Evolutionary conservation across 2,797 vertebrate species (phyloP).

Genomic region (Pachyuromys duprasi): DNA sequence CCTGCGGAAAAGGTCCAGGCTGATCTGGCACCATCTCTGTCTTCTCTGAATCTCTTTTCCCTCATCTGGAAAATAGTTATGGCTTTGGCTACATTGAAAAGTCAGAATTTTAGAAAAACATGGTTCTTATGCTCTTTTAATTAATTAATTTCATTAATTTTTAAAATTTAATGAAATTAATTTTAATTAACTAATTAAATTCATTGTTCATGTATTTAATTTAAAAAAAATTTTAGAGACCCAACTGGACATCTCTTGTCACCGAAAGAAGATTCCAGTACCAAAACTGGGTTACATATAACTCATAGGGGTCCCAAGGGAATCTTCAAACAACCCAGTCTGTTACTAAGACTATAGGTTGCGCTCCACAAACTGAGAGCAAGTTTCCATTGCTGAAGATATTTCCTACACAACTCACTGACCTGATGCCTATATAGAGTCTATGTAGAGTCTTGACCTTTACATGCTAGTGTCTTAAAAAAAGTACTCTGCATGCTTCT

Average conservation of each 20-base stretch:
- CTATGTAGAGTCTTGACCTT: neutral
- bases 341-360: neutral
- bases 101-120: neutral
- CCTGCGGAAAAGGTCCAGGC: neutral
- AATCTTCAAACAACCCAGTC: neutral
- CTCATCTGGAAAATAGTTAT: neutral
- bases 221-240: neutral
- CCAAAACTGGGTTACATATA: neutral
- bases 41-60: neutral
- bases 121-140: neutral
- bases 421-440: neutral
- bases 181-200: neutral
- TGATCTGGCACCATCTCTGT: neutral
- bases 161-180: neutral
- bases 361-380: neutral
- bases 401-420: neutral
- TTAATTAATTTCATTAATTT: neutral
- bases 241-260: neutral
- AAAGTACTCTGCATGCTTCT: neutral
- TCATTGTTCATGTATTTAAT: neutral
- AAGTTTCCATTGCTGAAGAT: too few species aligned
- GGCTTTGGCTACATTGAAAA: neutral
- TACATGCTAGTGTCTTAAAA: neutral
- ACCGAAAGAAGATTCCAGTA: neutral
- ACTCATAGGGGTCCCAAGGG: neutral